Conservation (phyloP, 2,888 invertebrate species). For the Leucophenga maculata region DNA sequence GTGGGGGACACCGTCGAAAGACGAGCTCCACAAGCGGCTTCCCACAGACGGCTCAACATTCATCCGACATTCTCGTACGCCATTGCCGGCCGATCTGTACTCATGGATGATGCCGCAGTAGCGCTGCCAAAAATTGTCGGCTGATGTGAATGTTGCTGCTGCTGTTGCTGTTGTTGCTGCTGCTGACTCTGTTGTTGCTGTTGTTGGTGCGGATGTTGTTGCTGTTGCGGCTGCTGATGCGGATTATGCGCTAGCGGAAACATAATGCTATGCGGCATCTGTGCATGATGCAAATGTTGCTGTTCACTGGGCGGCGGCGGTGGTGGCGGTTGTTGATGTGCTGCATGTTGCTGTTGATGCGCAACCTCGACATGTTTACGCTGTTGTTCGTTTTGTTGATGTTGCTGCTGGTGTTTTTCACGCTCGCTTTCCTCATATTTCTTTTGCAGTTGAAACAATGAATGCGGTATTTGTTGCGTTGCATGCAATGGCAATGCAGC, state of each 20-base stretch:
- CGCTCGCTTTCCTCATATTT: conserved; percentile 67
- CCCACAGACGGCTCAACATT: conserved; percentile 69
- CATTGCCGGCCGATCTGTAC: conserved; percentile 68
- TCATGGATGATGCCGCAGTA: conserved; percentile 60
- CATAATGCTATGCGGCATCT: conserved; percentile 70
- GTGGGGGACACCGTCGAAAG: conserved; percentile 63
- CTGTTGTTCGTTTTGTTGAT: conserved; percentile 66
- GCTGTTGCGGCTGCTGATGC: conserved; percentile 62
- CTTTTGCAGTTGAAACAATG: conserved; percentile 68
- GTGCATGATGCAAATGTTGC: conserved; percentile 67
- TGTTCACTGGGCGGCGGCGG: conserved; percentile 66
- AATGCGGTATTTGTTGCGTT: conserved; percentile 65
- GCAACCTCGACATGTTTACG: conserved; percentile 58
- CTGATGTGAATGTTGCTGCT: conserved; percentile 64
- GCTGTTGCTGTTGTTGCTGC: conserved; percentile 55
- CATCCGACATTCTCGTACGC: conserved; percentile 70
- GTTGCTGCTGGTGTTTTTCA: conserved; percentile 68
- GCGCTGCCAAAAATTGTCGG: conserved; percentile 65
- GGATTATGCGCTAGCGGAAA: conserved; percentile 68
- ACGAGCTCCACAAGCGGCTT: conserved; percentile 68
- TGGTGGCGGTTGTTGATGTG: conserved; percentile 67
- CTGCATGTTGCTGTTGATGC: conserved; percentile 62
- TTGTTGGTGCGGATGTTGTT: conserved; percentile 67
- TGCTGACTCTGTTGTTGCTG: conserved; percentile 66
- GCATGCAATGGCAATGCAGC: conserved; percentile 57